Conservation (phyloP, 1,140 invertebrate genomes). For the Meloidogyne floridensis region DNA sequence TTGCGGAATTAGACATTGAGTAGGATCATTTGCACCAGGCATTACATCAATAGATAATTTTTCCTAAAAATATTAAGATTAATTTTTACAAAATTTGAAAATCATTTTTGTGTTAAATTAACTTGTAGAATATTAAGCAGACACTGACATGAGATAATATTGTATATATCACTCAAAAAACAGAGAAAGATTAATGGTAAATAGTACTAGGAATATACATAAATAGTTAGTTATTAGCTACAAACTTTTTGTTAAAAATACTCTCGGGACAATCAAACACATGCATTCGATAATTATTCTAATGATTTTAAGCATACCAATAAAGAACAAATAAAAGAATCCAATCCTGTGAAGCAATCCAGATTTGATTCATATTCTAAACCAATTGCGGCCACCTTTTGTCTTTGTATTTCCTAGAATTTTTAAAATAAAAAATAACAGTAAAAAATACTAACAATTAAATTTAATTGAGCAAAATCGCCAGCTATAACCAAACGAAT, state of each 20-base stretch:
- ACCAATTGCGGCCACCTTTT: slow-evolving; percentile 20
- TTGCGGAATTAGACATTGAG: slow-evolving; percentile 38
- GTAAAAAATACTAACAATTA: slow-evolving; percentile 24
- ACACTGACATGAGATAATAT: too few species aligned
- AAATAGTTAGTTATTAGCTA: too few species aligned
- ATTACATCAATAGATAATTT: slow-evolving; percentile 45
- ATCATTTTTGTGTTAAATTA: background rate
- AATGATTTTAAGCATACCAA: background rate
- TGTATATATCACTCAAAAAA: too few species aligned
- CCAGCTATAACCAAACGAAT: slow-evolving; percentile 43
- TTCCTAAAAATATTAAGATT: slow-evolving; percentile 24
- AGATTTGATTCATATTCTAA: slow-evolving; percentile 2
- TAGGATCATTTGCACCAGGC: slow-evolving; percentile 45
- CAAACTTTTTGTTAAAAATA: too few species aligned
- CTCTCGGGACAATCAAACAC: too few species aligned
- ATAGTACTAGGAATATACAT: too few species aligned
- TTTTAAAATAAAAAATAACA: slow-evolving; percentile 8
- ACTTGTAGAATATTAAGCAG: too few species aligned
- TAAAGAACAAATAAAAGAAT: background rate
- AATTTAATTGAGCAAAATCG: slow-evolving; percentile 40
- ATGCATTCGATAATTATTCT: too few species aligned
- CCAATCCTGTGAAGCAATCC: slow-evolving; percentile 13
- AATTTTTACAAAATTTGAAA: background rate
- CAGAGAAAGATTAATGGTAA: too few species aligned
- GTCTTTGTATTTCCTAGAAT: slow-evolving; percentile 8